phyloP scores from a whole-genome alignment of 2,113 vertebrate genomes.

The Thalassarche chlororhynchos region DNA sequence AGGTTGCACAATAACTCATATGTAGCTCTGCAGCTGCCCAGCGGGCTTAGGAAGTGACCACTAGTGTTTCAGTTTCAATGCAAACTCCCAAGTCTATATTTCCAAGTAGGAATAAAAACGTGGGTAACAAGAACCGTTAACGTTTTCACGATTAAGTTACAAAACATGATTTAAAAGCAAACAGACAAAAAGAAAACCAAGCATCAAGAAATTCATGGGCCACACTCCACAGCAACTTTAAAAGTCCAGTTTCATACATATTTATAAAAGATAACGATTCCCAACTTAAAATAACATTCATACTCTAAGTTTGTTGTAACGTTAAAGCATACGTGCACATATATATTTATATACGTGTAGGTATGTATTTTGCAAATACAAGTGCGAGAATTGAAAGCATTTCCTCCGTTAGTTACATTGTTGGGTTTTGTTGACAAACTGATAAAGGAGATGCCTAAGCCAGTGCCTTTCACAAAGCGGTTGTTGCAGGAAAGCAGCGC shows the following conservation, averaged over 20 bases:
- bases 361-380: background rate
- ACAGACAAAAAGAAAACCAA: background rate
- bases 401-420: fast-evolving
- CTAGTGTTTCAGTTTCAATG: background rate
- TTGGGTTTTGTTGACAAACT: background rate
- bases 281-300: background rate
- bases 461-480: background rate
- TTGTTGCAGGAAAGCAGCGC: background rate
- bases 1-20: background rate
- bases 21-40: background rate
- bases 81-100: background rate
- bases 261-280: background rate
- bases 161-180: background rate
- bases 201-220: background rate
- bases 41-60: background rate
- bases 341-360: fast-evolving
- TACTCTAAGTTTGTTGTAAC: background rate
- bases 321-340: background rate
- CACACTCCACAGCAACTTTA: background rate
- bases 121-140: background rate
- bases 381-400: fast-evolving
- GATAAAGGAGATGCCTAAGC: background rate
- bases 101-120: background rate
- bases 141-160: fast-evolving
- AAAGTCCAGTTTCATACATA: background rate